Percentiles rank a stretch among this genome's conserved stretches.
Conservation (phyloP, 2,888 invertebrate genomes). For the Tricholauxania praeusta region DNA sequence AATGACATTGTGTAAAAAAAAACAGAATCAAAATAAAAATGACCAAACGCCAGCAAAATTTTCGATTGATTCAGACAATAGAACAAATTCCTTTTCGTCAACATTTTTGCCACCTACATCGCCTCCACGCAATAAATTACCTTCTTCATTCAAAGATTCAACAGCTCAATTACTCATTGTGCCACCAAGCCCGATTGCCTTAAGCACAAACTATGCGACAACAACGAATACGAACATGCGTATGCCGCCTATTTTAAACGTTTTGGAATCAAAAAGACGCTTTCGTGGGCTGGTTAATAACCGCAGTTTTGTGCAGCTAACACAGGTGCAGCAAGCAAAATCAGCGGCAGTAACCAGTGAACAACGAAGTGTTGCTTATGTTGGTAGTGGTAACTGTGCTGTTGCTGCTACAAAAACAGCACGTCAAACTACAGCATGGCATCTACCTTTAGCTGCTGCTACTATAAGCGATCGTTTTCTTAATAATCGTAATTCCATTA, state of each 20-base stretch:
- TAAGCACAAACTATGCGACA: constrained; percentile 50
- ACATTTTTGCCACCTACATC: constrained; percentile 37
- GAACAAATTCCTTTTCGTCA: constrained; percentile 38
- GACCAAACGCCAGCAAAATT: not conserved
- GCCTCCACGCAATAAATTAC: not conserved
- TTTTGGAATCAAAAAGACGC: constrained; percentile 59
- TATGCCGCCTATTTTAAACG: constrained; percentile 66
- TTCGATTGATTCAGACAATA: not conserved
- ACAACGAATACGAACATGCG: constrained; percentile 44
- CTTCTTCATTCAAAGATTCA: constrained; percentile 32
- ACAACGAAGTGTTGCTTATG: not conserved
- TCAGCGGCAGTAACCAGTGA: constrained; percentile 56
- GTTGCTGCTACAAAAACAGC: not conserved
- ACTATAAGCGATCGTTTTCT: constrained; percentile 51
- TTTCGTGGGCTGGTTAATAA: constrained; percentile 59
- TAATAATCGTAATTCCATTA: constrained; percentile 61
- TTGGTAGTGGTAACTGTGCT: too few relatives aligned
- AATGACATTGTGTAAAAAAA: constrained; percentile 47
- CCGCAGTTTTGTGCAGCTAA: constrained; percentile 63
- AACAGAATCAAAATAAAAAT: constrained; percentile 10
- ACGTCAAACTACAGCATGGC: constrained; percentile 51
- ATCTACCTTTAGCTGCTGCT: constrained; percentile 54
- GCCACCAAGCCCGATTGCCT: constrained; percentile 32
- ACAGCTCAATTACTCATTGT: constrained; percentile 27
- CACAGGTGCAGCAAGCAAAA: constrained; percentile 59